A percentile compares a stretch with the other conserved stretches of the same genome.
phyloP scores from a whole-genome alignment of 1,140 invertebrate genomes.

The Lanistes nyassanus region DNA sequence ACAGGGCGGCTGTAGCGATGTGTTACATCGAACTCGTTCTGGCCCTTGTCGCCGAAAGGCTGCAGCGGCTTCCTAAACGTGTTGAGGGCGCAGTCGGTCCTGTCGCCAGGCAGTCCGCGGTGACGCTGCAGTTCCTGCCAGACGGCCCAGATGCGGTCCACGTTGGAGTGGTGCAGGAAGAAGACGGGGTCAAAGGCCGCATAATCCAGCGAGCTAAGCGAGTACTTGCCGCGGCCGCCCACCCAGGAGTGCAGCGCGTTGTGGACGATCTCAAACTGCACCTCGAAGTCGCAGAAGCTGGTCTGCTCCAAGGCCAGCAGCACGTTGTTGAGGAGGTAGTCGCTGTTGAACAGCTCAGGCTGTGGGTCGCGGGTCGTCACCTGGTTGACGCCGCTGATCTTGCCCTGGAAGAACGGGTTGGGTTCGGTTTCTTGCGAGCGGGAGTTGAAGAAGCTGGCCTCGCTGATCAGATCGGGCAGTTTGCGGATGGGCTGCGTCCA shows the following conservation, averaged over 20 bases:
- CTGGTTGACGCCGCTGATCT: constrained; percentile 16
- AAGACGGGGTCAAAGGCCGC: constrained; percentile 36
- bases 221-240: constrained; percentile 29
- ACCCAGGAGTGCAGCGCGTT: constrained; percentile 31
- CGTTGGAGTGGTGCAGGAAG: constrained; percentile 37
- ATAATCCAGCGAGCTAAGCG: constrained; percentile 33
- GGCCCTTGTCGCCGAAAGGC: constrained; percentile 21
- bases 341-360: constrained; percentile 33
- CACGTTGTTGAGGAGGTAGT: constrained; percentile 18
- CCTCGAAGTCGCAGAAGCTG: constrained; percentile 41
- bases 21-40: constrained; percentile 26
- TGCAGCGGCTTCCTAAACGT: constrained; percentile 25
- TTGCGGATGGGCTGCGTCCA: constrained; percentile 30
- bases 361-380: constrained; percentile 35
- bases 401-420: constrained; percentile 40
- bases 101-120: constrained; percentile 22
- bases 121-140: constrained; percentile 40
- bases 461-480: constrained; percentile 26
- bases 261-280: constrained; percentile 36
- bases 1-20: constrained; percentile 23
- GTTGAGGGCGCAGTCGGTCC: constrained; percentile 30
- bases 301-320: constrained; percentile 38
- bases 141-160: constrained; percentile 36
- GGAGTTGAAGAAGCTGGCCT: constrained; percentile 35
- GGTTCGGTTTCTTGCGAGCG: constrained; percentile 23